Percentiles rank a stretch among this genome's conserved stretches.
Evolutionary conservation across 2,797 vertebrate species (phyloP).

Genomic region (Enteromius treurensis): DNA sequence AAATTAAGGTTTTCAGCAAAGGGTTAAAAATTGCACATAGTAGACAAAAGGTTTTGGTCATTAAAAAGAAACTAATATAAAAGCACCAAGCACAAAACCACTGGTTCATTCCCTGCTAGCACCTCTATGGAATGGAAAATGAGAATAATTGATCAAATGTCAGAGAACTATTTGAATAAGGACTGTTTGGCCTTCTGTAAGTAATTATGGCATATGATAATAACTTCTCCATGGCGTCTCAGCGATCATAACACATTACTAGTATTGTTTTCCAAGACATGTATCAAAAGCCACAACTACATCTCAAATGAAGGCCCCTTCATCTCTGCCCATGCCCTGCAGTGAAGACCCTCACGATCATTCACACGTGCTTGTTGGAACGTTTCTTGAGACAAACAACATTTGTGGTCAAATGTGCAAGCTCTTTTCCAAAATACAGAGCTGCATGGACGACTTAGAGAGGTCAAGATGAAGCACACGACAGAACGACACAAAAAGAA

Average conservation of each 20-base stretch:
- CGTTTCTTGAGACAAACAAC: background rate
- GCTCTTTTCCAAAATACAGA: background rate
- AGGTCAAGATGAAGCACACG: constrained; percentile 11
- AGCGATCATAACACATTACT: constrained; percentile 20
- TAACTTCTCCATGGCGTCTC: constrained; percentile 39
- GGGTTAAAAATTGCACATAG: background rate
- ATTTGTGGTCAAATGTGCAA: constrained; percentile 35
- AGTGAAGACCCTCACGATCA: constrained; percentile 35
- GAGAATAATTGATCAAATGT: constrained; percentile 22
- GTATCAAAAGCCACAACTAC: constrained; percentile 45
- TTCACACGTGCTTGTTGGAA: constrained; percentile 22
- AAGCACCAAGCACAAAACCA: background rate
- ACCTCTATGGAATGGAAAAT: background rate
- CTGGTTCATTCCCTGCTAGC: background rate
- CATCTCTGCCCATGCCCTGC: constrained; percentile 38
- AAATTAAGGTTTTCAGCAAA: background rate
- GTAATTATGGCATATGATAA: constrained; percentile 43
- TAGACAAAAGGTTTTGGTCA: background rate
- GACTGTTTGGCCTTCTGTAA: constrained; percentile 46
- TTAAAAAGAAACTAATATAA: constrained; percentile 14
- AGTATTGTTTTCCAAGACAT: constrained; percentile 40
- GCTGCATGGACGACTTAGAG: background rate
- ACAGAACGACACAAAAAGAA: background rate
- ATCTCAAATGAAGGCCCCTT: constrained; percentile 26
- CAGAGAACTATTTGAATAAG: constrained; percentile 26